Base-by-base conservation (phyloP, 35 echinoderm and acorn worm species). In the Heliocidaris tuberculata region DNA sequence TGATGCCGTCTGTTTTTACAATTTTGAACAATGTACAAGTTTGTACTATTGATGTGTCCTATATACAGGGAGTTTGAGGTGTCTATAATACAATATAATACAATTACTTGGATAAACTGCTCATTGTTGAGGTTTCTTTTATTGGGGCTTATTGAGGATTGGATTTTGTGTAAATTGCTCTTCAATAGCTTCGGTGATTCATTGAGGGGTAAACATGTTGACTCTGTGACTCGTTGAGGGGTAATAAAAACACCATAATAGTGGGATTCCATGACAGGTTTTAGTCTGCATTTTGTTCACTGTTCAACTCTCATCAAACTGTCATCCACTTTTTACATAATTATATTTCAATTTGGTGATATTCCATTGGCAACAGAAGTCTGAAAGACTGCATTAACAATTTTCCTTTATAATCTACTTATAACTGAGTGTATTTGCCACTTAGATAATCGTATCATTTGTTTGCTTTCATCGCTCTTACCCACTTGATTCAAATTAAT, bases 141-240 rank as follows among this genome's bases (percentile, higher is more conserved):
- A n/a, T n/a, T n/a, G n/a, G n/a, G n/a, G n/a, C n/a, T n/a, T n/a
- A n/a, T n/a, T n/a, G n/a, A n/a, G n/a, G n/a, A n/a, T n/a, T n/a
- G n/a, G 65, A 78, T 78, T 78, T 19, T 78, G 65, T 78, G 65
- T 78, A 78, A 78, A 78, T 78, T 78, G 65, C 21, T 78, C 65
- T 78, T 78, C 5, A 78, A 78, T 19, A 78, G 65, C 65, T 27
- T n/a, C 21, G 65, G 21, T 78, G 65, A 78, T 27, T 78, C 65
- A 78, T n/a, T 21, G 21, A n/a, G 65, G 21, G 65, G 27, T 78
- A 78, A 78, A 78, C 17, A 78, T n/a, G 27, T 78, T 78, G 21
- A 78, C 65, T 78, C 8, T 7, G 65, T 78, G 65, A 78, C 65
- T 78, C 19, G 65, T 78, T 27, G 19, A 78, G 52, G 52, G 65